Base-by-base conservation (phyloP, 2,113 vertebrate species). In the Apodemus speciosus region DNA sequence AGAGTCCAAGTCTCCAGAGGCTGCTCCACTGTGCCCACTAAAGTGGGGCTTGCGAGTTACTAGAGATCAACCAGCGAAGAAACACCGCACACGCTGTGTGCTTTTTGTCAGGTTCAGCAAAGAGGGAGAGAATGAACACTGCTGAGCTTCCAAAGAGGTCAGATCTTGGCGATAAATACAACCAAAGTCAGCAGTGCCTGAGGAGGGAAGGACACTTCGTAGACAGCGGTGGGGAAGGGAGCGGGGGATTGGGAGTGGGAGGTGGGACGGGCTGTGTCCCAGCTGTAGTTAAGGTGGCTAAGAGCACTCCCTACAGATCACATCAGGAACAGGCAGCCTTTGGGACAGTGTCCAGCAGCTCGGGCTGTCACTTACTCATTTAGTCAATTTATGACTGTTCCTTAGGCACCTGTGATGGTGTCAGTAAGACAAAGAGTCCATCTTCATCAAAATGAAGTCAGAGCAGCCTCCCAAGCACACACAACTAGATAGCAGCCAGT, bases 131-230 rank as follows among this genome's bases (percentile, higher is more conserved):
- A 62, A 38, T 21, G 43, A 91, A 53, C 18, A 40, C 46, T 53
- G 79, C 32, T 91, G 87, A 64, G 32, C 53, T 83, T 84, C 73
- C 56, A 69, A 69, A 91, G 91, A 91, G 79, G 62, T 94, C 90
- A 90, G 93, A 92, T 93, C 72, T 83, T 83, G 62, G 64, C 60
- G 94, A 95, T 80, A 88, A 60, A 69, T 35, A 77, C 95, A 94
- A 46, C 69, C 53, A 43, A 88, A 51, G 40, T 89, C 91, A 91
- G 80, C 76, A 25, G 43, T 46, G 66, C 25, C 60, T 46, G 58
- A 84, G 46, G 69, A 68, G 84, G 38, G 75, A 68, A 58, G 92
- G 64, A 87, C 90, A 60, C 73, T 51, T 8, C 13, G 83, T 58
- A 51, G 30, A 53, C 40, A 38, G 53, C 6, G 21, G 10, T 30